Percentiles rank a stretch among this genome's conserved stretches.
phyloP scores from a whole-genome alignment of 2,113 vertebrate species.

The Platichthys stellatus region DNA sequence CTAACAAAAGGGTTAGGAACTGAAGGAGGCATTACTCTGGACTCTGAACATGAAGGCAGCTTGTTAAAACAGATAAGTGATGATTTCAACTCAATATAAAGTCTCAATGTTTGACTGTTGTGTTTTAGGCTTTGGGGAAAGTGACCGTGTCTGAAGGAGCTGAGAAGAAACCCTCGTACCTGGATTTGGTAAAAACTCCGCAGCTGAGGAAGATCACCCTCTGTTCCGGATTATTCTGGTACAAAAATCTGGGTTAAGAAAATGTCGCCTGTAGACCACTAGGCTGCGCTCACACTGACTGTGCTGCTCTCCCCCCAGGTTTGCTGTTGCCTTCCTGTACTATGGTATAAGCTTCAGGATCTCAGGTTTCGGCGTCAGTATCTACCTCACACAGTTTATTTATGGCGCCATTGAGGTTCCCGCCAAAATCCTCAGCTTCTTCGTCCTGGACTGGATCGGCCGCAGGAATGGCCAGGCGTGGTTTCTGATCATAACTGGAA shows the following conservation, averaged over 20 bases:
- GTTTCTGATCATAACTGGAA: slow-evolving; percentile 78
- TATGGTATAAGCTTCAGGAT: slow-evolving; percentile 87
- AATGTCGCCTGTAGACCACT: background rate
- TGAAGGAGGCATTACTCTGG: too few relatives aligned
- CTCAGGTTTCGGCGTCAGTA: slow-evolving; percentile 83
- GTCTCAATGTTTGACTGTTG: background rate
- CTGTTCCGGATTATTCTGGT: slow-evolving; percentile 82
- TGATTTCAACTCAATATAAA: too few relatives aligned
- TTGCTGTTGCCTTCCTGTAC: slow-evolving; percentile 88
- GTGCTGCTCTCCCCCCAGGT: slow-evolving; percentile 75
- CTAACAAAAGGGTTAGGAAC: too few relatives aligned
- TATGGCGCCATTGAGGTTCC: slow-evolving; percentile 85
- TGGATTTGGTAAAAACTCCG: slow-evolving; percentile 81
- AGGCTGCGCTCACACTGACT: background rate
- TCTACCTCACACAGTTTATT: slow-evolving; percentile 88
- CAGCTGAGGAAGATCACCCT: slow-evolving; percentile 78
- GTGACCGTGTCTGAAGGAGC: slow-evolving; percentile 38
- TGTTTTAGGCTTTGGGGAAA: slow-evolving; percentile 67
- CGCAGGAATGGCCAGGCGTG: slow-evolving; percentile 81
- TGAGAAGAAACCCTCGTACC: slow-evolving; percentile 73
- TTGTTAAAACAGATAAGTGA: too few relatives aligned
- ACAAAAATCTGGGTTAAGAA: background rate
- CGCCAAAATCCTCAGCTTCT: slow-evolving; percentile 83
- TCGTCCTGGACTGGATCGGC: slow-evolving; percentile 79
- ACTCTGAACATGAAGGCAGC: too few relatives aligned